Base-by-base conservation (phyloP, 2,888 invertebrate genomes). In the Pristionchus maxplancki region DNA sequence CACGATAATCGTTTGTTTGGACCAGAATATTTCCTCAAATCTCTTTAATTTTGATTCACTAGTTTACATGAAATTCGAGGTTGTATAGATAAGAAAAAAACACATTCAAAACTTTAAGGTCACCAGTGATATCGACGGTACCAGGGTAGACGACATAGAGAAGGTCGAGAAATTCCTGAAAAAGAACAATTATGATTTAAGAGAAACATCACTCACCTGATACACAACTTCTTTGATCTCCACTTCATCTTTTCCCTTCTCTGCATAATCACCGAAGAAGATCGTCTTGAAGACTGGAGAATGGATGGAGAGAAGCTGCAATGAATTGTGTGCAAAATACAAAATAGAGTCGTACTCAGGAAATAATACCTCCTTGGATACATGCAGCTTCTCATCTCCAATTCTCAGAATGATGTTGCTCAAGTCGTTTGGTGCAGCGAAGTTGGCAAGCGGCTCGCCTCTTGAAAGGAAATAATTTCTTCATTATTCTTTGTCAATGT, bases 251-350 rank as follows among this genome's bases (percentile, higher is more conserved):
- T 88, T 40, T 88, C 17, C 67, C 17, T 71, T 71, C 67, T 71
- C 67, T 3, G 67, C 67, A n/a, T 24, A 71, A 37, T 71, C 87
- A 20, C 86, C 67, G 67, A 40, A 89, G 87, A 89, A 89, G 50
- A 89, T 62, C 13, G 87, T 87, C 15, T 74, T n/a, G 48, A 89
- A 89, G 4, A 89, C 88, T 11, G 89, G 89, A 4, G 89, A 89
- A 34, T 89, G 88, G n/a, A 88, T 82, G 40, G 89, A 40, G 48
- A 89, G 85, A 78, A 88, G 88, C 84, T 88, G 88, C n/a, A n/a
- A n/a, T n/a, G n/a, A n/a, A n/a, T n/a, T n/a, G n/a, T n/a, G n/a
- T n/a, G n/a, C n/a, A n/a, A n/a, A n/a, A n/a, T n/a, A n/a, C n/a
- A n/a, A n/a, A n/a, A n/a, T n/a, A n/a, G n/a, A n/a, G n/a, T n/a